These are phyloP conservation scores for Bicyclus anynana DNA, from an alignment of 1,140 invertebrate genomes.

Conservation along the genomic window DNA sequence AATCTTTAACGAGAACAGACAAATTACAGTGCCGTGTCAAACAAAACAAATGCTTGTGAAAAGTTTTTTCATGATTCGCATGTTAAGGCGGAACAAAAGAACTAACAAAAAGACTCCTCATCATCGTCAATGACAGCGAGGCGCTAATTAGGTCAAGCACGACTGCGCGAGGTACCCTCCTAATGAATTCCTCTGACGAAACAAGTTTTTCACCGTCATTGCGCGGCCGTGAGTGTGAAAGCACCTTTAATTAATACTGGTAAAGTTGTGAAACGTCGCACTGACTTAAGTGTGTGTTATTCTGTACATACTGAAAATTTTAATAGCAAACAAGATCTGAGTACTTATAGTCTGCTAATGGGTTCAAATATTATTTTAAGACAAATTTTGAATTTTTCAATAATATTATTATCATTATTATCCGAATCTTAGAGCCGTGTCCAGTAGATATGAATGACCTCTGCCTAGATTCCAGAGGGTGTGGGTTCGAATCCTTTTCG, in stretches of 20 bases:
- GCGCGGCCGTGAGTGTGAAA: constrained; percentile 1
- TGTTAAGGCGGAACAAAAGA: constrained; percentile 15
- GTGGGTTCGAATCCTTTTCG: too few relatives aligned
- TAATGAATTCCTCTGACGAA: constrained; percentile 18
- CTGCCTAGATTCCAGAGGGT: too few relatives aligned
- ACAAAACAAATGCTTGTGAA: neutral
- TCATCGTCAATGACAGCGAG: neutral
- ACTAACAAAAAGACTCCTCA: constrained; percentile 11
- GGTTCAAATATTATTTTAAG: too few relatives aligned
- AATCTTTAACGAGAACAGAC: neutral
- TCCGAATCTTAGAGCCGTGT: too few relatives aligned
- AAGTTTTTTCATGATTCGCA: neutral
- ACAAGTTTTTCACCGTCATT: constrained; percentile 13
- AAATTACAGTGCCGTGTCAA: neutral
- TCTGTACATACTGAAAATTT: too few relatives aligned
- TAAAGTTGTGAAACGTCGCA: neutral
- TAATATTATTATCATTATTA: too few relatives aligned
- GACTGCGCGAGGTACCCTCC: constrained; percentile 7
- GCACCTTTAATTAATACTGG: constrained; percentile 2
- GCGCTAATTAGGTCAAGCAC: constrained; percentile 18
- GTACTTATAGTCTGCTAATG: too few relatives aligned
- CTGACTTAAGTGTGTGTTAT: neutral
- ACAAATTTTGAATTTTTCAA: too few relatives aligned
- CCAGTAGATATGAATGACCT: too few relatives aligned
- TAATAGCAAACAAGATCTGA: too few relatives aligned